Percentiles rank a stretch among this genome's conserved stretches.
phyloP scores from a whole-genome alignment of 2,113 vertebrate genomes.

The Crotalus tigris region DNA sequence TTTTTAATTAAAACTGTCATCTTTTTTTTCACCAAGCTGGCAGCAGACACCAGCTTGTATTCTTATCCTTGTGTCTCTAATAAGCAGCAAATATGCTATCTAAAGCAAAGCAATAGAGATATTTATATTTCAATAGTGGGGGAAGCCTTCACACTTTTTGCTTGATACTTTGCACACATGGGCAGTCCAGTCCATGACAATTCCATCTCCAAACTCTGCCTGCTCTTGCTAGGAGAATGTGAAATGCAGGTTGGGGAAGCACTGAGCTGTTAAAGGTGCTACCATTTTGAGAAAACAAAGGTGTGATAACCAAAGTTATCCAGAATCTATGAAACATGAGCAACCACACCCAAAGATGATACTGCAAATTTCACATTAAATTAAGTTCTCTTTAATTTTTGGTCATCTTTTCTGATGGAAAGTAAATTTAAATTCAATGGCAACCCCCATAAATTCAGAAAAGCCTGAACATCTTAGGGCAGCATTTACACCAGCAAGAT shows the following conservation, averaged over 20 bases:
- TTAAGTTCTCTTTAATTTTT: background rate
- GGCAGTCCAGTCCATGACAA: background rate
- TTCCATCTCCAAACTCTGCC: background rate
- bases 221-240: background rate
- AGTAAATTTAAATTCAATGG: background rate
- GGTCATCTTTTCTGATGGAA: background rate
- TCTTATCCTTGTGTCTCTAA: slow-evolving; percentile 8
- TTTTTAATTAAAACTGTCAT: slow-evolving; percentile 24
- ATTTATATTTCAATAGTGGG: slow-evolving; percentile 1
- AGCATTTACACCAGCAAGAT: background rate
- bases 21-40: background rate
- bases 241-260: background rate
- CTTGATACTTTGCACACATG: background rate
- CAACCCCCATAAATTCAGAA: background rate
- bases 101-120: slow-evolving; percentile 10
- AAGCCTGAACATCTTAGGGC: background rate
- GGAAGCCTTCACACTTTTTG: background rate
- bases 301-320: background rate
- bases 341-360: background rate
- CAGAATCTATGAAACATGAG: background rate
- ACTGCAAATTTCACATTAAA: background rate
- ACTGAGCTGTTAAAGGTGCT: background rate
- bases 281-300: background rate
- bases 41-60: slow-evolving; percentile 1
- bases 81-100: slow-evolving; percentile 21